phyloP scores from a whole-genome alignment of 1,140 invertebrate genomes.

The Caenorhabditis remanei region DNA sequence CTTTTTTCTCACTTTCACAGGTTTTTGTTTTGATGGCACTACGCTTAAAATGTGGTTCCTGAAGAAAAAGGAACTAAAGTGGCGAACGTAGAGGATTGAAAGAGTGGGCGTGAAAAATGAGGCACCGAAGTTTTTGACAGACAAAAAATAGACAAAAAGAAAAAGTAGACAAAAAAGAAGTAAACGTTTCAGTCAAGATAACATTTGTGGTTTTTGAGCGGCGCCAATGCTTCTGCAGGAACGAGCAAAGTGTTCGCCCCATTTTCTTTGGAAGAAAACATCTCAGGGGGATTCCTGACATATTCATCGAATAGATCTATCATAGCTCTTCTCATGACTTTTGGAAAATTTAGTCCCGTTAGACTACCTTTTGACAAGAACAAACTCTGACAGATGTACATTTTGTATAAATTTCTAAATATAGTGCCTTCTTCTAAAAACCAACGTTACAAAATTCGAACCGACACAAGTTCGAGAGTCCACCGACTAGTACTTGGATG shows the following conservation, averaged over 20 bases:
- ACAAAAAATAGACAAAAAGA: slow-evolving; percentile 27
- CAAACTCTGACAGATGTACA: background rate
- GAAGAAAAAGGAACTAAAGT: background rate
- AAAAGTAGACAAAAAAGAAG: background rate
- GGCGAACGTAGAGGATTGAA: background rate
- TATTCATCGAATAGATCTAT: slow-evolving; percentile 39
- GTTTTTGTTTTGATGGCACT: slow-evolving; percentile 43
- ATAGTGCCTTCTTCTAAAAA: too few species aligned
- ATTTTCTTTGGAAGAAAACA: slow-evolving; percentile 19
- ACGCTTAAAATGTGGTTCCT: slow-evolving; percentile 21
- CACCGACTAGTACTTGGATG: too few species aligned
- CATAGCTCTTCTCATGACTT: slow-evolving; percentile 2
- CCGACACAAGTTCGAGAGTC: too few species aligned
- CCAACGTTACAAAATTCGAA: too few species aligned
- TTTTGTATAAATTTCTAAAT: too few species aligned
- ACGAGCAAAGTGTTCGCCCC: background rate
- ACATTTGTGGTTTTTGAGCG: slow-evolving; percentile 40
- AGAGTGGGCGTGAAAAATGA: slow-evolving; percentile 18
- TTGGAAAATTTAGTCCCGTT: background rate
- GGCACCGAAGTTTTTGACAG: background rate
- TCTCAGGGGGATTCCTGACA: slow-evolving; percentile 34
- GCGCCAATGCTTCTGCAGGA: slow-evolving; percentile 26
- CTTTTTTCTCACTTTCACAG: slow-evolving; percentile 26
- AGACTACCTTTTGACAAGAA: slow-evolving; percentile 8
- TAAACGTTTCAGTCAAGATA: slow-evolving; percentile 43